Evolutionary conservation across 1,140 invertebrate species (phyloP).

Genomic region (Lordiphosa clarofinis): DNA sequence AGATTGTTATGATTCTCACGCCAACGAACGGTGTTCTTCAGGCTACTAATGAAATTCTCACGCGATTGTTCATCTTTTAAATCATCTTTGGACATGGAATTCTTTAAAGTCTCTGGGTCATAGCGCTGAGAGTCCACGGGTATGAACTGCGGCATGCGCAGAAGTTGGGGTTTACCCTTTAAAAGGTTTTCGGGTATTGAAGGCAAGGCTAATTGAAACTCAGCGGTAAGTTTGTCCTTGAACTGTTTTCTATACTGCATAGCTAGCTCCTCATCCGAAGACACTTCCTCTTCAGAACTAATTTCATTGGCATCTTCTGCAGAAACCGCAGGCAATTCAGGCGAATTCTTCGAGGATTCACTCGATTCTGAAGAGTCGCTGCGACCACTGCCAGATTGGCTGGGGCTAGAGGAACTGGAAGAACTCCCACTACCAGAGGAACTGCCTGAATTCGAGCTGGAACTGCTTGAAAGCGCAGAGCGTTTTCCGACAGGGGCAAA

Average conservation of each 20-base stretch:
- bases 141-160: slow-evolving; percentile 37
- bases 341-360: too few relatives aligned
- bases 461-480: too few relatives aligned
- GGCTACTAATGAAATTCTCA: slow-evolving; percentile 14
- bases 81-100: slow-evolving; percentile 10
- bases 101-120: not conserved
- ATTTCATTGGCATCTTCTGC: too few relatives aligned
- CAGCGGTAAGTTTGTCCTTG: slow-evolving; percentile 12
- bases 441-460: too few relatives aligned
- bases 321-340: too few relatives aligned
- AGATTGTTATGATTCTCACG: slow-evolving; percentile 4
- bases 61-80: slow-evolving; percentile 17
- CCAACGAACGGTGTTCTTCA: slow-evolving; percentile 47
- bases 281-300: not conserved
- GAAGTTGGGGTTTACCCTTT: slow-evolving; percentile 1
- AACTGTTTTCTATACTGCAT: not conserved
- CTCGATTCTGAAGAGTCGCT: too few relatives aligned
- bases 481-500: too few relatives aligned
- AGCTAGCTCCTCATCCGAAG: not conserved
- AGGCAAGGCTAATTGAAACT: slow-evolving; percentile 30
- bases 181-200: not conserved
- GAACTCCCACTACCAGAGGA: too few relatives aligned
- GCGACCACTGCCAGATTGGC: too few relatives aligned
- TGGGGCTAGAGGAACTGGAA: too few relatives aligned
- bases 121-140: slow-evolving; percentile 14